Evolutionary conservation across 2,797 vertebrate species (phyloP).

Genomic region (Lateolabrax maculatus): DNA sequence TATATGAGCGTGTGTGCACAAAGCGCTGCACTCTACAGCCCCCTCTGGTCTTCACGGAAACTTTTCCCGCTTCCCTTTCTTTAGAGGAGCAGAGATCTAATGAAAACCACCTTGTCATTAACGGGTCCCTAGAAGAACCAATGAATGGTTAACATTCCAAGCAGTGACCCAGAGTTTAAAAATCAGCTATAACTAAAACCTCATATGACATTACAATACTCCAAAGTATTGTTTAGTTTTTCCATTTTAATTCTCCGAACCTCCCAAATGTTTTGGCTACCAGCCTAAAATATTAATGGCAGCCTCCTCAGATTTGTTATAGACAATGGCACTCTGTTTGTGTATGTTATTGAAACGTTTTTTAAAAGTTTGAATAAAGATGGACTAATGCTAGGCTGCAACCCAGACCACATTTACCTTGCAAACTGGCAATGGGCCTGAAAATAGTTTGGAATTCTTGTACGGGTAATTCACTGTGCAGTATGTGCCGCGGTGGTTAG

Average conservation of each 20-base stretch:
- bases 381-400: conserved; percentile 31
- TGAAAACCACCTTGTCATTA: conserved; percentile 81
- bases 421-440: conserved; percentile 30
- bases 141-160: conserved; percentile 73
- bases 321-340: conserved; percentile 69
- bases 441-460: conserved; percentile 42
- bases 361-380: conserved; percentile 50
- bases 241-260: conserved; percentile 30
- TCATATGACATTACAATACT: conserved; percentile 66
- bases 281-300: conserved; percentile 66
- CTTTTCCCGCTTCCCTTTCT: conserved; percentile 53
- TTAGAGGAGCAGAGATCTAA: conserved; percentile 71
- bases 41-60: conserved; percentile 61
- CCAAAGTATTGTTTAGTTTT: conserved; percentile 58
- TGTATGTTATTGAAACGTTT: conserved; percentile 58
- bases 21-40: conserved; percentile 42
- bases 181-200: conserved; percentile 62
- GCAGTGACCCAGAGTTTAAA: conserved; percentile 62
- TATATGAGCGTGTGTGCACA: conserved; percentile 47
- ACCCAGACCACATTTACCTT: conserved; percentile 52
- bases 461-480: conserved; percentile 40
- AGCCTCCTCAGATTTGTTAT: conserved; percentile 54
- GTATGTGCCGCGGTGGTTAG: conserved; percentile 32
- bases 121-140: conserved; percentile 62
- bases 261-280: conserved; percentile 50